These are phyloP conservation scores for Loriculus beryllinus DNA, from an alignment of 2,797 vertebrate species.

Conservation along the genomic window DNA sequence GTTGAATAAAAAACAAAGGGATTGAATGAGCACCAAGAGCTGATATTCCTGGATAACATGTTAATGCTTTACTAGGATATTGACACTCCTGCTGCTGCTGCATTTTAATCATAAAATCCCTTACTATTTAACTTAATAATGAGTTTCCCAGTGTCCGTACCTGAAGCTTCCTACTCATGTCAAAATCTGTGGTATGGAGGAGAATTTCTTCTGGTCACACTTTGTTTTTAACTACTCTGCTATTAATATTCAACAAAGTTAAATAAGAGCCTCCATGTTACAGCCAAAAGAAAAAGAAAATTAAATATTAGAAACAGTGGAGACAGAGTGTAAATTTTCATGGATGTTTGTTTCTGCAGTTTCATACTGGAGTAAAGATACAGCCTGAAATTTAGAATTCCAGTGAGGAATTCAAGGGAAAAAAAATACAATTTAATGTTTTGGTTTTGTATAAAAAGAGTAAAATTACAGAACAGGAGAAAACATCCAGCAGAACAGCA, in stretches of 20 bases:
- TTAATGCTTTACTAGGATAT: not conserved
- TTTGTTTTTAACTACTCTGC: not conserved
- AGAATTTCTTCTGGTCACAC: not conserved
- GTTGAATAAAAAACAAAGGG: not conserved
- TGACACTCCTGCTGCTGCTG: not conserved
- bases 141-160: not conserved
- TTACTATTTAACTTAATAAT: not conserved
- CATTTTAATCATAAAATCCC: not conserved
- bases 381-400: not conserved
- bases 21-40: not conserved
- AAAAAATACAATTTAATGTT: not conserved
- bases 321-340: not conserved
- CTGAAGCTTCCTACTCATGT: not conserved
- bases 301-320: not conserved
- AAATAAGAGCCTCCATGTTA: not conserved
- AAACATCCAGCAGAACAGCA: not conserved
- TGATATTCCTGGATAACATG: not conserved
- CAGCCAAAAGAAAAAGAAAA: not conserved
- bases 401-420: not conserved
- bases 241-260: not conserved
- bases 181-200: not conserved
- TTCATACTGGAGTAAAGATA: not conserved
- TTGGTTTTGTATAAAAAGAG: not conserved
- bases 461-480: not conserved
- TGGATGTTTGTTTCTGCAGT: not conserved